A percentile compares a stretch with the other conserved stretches of the same genome.
phyloP scores from a whole-genome alignment of 2,113 vertebrate genomes.

The Cheilinus undulatus region DNA sequence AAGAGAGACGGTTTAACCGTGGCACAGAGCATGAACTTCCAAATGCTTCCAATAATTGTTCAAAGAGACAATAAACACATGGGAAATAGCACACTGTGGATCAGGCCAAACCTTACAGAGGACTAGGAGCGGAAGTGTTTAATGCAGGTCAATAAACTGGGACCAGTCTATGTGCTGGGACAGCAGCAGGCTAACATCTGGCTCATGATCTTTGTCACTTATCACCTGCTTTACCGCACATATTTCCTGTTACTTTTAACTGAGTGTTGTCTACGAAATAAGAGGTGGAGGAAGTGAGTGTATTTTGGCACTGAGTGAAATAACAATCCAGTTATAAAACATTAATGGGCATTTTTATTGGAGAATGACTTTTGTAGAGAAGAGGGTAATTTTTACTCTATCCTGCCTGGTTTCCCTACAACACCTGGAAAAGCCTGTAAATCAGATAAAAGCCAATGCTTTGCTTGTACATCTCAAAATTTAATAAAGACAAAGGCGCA shows the following conservation, averaged over 20 bases:
- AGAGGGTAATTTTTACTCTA: not conserved
- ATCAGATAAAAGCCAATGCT: not conserved
- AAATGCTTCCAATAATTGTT: too few species aligned
- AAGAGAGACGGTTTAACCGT: not conserved
- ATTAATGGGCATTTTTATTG: not conserved
- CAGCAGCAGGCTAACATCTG: slow-evolving; percentile 59
- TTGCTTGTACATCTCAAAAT: slow-evolving; percentile 1
- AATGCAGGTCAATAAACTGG: slow-evolving; percentile 1
- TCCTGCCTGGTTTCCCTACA: not conserved
- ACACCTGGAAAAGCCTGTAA: slow-evolving; percentile 41
- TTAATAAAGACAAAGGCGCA: slow-evolving; percentile 42
- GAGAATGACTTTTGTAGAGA: not conserved
- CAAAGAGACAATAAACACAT: not conserved
- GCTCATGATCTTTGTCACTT: slow-evolving; percentile 55
- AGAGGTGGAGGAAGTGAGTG: slow-evolving; percentile 12
- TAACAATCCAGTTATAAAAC: not conserved
- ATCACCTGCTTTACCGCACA: slow-evolving; percentile 3
- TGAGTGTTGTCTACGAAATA: slow-evolving; percentile 9
- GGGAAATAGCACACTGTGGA: not conserved
- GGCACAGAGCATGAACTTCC: too few species aligned
- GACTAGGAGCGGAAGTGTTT: slow-evolving; percentile 10
- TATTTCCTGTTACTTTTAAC: slow-evolving; percentile 46
- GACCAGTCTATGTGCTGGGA: slow-evolving; percentile 13
- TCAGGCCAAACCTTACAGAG: not conserved
- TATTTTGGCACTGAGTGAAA: not conserved